Evolutionary conservation across 2,797 vertebrate species (phyloP).

Genomic region (Sebastes matsubarae): DNA sequence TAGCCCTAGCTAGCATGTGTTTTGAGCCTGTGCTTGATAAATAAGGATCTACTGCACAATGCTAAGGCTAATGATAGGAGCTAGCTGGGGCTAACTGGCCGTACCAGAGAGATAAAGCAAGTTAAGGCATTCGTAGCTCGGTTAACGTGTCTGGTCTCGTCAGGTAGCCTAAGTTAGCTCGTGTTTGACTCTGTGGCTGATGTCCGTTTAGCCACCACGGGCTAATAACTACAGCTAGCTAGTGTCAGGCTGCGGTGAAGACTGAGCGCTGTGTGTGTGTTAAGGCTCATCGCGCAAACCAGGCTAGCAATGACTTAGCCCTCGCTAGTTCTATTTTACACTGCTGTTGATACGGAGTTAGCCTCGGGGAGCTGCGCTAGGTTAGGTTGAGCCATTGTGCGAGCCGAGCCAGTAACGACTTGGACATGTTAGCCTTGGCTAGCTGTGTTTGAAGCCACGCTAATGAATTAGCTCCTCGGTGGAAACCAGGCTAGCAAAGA

Average conservation of each 20-base stretch:
- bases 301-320: background rate
- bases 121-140: background rate
- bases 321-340: background rate
- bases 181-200: background rate
- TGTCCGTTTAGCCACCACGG: background rate
- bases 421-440: background rate
- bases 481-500: background rate
- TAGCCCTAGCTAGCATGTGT: background rate
- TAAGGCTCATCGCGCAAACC: background rate
- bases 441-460: background rate
- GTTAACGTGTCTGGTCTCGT: background rate
- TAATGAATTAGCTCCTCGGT: constrained; percentile 27
- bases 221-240: background rate
- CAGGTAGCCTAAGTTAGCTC: background rate
- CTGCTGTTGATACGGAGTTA: background rate
- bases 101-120: background rate
- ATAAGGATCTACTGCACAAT: background rate
- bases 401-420: background rate
- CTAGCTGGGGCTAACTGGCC: background rate
- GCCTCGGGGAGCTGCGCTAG: background rate
- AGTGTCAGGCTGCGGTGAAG: background rate
- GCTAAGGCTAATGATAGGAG: background rate
- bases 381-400: background rate
- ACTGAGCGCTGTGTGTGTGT: background rate
- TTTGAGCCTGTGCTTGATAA: background rate